These are phyloP conservation scores for Stictocephala bisonia DNA, from an alignment of 2,888 invertebrate species.

Conservation along the genomic window DNA sequence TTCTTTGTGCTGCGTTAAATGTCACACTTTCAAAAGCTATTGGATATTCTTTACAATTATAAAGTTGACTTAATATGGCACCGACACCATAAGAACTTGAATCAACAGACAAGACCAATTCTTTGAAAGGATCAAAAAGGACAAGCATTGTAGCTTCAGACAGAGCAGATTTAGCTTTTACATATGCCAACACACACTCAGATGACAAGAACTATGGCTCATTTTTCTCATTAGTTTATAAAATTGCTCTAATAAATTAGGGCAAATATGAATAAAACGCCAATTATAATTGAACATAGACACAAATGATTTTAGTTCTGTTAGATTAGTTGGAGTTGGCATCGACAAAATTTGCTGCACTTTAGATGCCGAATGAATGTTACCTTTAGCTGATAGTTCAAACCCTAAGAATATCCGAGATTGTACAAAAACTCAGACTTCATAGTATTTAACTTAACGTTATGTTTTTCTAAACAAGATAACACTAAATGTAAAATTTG, in stretches of 20 bases:
- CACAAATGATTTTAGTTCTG: not conserved
- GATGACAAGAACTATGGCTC: conserved; percentile 19
- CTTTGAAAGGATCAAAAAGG: conserved; percentile 7
- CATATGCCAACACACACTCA: conserved; percentile 21
- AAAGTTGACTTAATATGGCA: too few species aligned
- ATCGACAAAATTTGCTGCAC: conserved; percentile 20
- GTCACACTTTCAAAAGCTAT: conserved; percentile 14
- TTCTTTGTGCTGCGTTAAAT: conserved; percentile 4
- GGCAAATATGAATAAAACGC: conserved; percentile 25
- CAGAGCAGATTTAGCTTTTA: conserved; percentile 23
- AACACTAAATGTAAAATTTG: not conserved
- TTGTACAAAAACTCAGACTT: conserved; percentile 21
- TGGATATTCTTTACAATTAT: conserved; percentile 11
- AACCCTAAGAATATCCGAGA: conserved; percentile 5
- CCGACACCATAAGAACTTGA: conserved; percentile 28
- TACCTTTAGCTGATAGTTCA: conserved; percentile 32
- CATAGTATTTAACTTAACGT: conserved; percentile 12
- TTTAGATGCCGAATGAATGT: conserved; percentile 13
- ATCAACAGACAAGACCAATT: conserved; percentile 27
- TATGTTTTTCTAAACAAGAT: not conserved
- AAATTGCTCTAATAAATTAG: not conserved
- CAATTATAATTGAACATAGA: conserved; percentile 18
- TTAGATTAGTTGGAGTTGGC: conserved; percentile 22
- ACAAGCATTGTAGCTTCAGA: conserved; percentile 28
- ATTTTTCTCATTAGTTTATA: conserved; percentile 35